phyloP scores from a whole-genome alignment of 1,140 invertebrate species.

The Aphaenogaster ashmeadi region DNA sequence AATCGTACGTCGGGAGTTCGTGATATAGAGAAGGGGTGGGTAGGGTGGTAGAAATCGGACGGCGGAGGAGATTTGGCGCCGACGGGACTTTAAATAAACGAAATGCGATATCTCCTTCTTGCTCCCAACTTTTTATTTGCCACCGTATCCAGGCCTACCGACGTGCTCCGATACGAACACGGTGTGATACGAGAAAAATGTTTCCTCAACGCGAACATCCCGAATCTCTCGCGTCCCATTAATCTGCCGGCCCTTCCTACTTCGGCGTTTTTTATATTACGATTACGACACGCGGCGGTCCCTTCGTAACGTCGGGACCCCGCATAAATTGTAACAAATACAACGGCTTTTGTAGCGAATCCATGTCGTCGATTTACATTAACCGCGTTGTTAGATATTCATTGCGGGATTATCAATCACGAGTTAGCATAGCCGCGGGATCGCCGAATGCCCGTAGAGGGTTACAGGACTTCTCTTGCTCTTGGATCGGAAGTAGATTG shows the following conservation, averaged over 20 bases:
- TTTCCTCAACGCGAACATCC: background rate
- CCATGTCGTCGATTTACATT: background rate
- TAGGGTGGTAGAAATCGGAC: background rate
- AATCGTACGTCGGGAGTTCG: background rate
- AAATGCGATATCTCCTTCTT: background rate
- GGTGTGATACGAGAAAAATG: constrained; percentile 12
- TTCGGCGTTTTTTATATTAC: constrained; percentile 3
- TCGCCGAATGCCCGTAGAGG: background rate
- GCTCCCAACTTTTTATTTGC: background rate
- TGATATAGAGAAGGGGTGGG: background rate
- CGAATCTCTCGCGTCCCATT: constrained; percentile 5
- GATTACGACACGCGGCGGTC: background rate
- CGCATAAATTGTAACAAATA: constrained; percentile 45
- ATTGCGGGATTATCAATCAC: constrained; percentile 29
- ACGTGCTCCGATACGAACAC: background rate
- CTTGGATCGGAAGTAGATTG: background rate
- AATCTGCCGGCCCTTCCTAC: background rate
- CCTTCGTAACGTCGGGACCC: background rate
- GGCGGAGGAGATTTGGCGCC: background rate
- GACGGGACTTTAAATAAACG: background rate
- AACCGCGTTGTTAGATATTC: constrained; percentile 2
- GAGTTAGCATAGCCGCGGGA: background rate
- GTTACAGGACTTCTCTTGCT: background rate
- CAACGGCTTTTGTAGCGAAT: background rate
- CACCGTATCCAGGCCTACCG: background rate